These are phyloP conservation scores for Aplidium turbinatum DNA, from an alignment of 23 tunicate genomes.

Conservation along the genomic window DNA sequence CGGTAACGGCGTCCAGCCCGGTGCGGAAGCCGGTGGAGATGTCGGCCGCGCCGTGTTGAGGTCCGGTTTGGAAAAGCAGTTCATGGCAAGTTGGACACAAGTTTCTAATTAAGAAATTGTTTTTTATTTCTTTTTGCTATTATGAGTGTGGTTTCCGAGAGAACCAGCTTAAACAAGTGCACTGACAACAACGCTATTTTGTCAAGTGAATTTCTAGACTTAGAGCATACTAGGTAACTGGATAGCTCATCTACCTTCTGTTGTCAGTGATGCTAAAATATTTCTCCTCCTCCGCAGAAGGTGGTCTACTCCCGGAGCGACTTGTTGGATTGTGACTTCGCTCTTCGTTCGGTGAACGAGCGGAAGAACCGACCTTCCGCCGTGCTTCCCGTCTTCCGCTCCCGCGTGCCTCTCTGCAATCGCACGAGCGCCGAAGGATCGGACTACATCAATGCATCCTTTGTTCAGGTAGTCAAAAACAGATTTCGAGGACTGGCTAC, in stretches of 20 bases:
- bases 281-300: conserved; percentile 3
- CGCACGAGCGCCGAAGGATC: conserved; percentile 59
- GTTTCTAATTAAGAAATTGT: neutral
- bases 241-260: neutral
- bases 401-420: conserved; percentile 68
- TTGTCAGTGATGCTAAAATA: neutral
- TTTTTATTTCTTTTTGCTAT: neutral
- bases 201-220: too few species aligned
- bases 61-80: conserved; percentile 69
- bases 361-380: conserved; percentile 75
- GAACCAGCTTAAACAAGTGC: too few species aligned
- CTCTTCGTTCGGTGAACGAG: conserved; percentile 58
- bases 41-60: neutral
- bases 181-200: neutral
- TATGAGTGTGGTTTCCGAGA: neutral
- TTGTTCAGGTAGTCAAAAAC: conserved; percentile 45
- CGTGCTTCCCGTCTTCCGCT: conserved; percentile 70
- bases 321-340: conserved; percentile 57
- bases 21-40: conserved; percentile 13
- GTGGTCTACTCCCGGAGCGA: conserved; percentile 36
- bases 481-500: too few species aligned
- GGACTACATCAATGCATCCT: conserved; percentile 89
- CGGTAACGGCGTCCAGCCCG: neutral
- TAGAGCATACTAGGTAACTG: too few species aligned
- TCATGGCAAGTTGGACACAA: conserved; percentile 54